Percentiles rank a stretch among this genome's conserved stretches.
These are phyloP conservation scores for Lithobates pipiens DNA, from an alignment of 2,797 vertebrate genomes.

Conservation along the genomic window DNA sequence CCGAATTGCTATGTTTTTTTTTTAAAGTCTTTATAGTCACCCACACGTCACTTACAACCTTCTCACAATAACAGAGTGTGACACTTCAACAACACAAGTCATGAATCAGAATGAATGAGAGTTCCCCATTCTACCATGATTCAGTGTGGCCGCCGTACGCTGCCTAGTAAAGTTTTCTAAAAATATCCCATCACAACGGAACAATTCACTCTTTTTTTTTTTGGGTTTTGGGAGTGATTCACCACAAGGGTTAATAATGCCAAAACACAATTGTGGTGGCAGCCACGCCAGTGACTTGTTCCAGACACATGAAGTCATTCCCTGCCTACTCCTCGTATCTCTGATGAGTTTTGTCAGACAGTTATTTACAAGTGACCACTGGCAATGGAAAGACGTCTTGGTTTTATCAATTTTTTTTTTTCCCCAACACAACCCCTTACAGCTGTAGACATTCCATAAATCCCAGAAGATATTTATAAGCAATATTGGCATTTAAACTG, in stretches of 20 bases:
- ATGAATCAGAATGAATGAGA: neutral
- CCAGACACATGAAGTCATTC: slow-evolving; percentile 7
- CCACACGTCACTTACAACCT: neutral
- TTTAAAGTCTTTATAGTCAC: neutral
- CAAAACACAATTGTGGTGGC: slow-evolving; percentile 6
- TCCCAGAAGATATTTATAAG: neutral
- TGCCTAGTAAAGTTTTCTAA: neutral
- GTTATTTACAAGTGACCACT: slow-evolving; percentile 1
- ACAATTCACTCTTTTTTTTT: neutral
- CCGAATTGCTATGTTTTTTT: neutral
- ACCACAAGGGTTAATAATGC: slow-evolving; percentile 12
- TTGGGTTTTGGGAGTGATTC: slow-evolving; percentile 5
- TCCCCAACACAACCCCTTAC: neutral
- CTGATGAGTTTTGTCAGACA: neutral
- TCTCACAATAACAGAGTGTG: neutral
- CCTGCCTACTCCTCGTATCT: neutral
- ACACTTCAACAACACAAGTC: neutral
- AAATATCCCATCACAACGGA: neutral
- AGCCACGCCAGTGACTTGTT: slow-evolving; percentile 11
- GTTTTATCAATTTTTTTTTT: neutral
- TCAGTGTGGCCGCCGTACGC: neutral
- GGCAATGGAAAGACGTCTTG: neutral
- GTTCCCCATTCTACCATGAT: neutral
- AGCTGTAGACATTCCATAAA: neutral
- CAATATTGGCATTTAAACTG: neutral